Conservation (phyloP, 2,797 vertebrate species). For the Lepilemur ruficaudatus region DNA sequence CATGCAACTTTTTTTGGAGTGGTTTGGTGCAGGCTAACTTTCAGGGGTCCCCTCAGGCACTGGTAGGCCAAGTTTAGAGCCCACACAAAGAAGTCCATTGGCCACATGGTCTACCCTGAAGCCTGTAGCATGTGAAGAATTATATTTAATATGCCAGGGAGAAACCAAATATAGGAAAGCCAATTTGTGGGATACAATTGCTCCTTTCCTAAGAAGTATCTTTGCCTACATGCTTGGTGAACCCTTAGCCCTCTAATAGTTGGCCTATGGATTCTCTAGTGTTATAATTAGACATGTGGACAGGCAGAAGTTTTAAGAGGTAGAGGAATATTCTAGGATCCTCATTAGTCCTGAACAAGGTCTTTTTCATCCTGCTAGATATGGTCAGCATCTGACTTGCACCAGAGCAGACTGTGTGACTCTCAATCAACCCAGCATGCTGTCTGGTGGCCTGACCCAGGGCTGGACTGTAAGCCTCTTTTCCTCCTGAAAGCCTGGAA, state of each 20-base stretch:
- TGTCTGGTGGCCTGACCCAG: background rate
- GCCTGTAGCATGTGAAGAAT: conserved; percentile 29
- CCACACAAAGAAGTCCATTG: conserved; percentile 70
- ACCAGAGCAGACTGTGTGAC: background rate
- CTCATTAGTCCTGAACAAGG: background rate
- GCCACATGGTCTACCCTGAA: background rate
- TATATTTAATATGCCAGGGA: background rate
- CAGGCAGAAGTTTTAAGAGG: background rate
- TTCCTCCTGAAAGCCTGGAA: background rate
- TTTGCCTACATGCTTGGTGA: background rate
- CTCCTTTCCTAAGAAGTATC: background rate
- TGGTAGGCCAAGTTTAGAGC: conserved; percentile 68
- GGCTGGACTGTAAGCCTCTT: background rate
- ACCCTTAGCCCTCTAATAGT: background rate
- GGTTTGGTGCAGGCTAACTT: background rate
- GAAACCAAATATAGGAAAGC: background rate
- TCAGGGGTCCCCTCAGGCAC: conserved; percentile 56
- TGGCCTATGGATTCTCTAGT: background rate
- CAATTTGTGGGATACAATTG: background rate
- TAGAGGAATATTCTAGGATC: background rate
- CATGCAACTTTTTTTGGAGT: background rate
- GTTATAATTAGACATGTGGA: background rate
- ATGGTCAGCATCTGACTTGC: background rate
- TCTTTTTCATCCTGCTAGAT: background rate
- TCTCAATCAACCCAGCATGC: background rate